phyloP scores from a whole-genome alignment of 1,140 invertebrate genomes.

The Saxidomus purpurata region DNA sequence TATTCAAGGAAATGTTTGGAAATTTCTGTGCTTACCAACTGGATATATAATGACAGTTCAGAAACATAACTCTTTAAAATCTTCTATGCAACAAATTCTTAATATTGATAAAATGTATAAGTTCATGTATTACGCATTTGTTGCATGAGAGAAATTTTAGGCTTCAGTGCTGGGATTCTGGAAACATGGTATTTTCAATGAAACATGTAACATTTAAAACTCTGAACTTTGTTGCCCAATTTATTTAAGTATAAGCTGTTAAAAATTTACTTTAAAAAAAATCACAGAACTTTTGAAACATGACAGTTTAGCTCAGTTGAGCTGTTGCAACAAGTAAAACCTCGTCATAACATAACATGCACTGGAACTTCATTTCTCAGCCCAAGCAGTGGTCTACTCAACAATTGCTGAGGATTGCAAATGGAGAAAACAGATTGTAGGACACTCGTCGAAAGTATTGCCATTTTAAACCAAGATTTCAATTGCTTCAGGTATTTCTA shows the following conservation, averaged over 20 bases:
- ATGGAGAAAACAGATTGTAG: neutral
- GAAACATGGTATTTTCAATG: no score
- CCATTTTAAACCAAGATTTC: neutral
- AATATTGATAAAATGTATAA: no score
- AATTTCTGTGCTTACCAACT: constrained; percentile 9
- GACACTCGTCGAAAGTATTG: neutral
- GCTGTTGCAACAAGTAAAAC: no score
- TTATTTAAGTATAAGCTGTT: no score
- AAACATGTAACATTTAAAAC: no score
- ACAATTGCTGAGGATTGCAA: neutral
- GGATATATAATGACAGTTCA: neutral
- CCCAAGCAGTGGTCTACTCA: neutral
- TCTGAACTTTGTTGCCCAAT: no score
- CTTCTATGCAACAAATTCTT: no score
- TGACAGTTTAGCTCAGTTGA: neutral
- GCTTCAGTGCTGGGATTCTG: no score
- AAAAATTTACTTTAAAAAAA: no score
- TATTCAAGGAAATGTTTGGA: neutral
- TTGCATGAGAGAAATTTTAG: no score
- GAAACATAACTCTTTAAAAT: neutral
- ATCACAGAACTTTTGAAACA: neutral
- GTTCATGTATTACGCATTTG: no score
- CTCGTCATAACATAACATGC: neutral
- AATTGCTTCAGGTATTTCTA: constrained; percentile 39
- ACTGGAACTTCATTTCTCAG: constrained; percentile 40